Conservation (phyloP, 1,140 invertebrate genomes). For the Uloborus diversus region DNA sequence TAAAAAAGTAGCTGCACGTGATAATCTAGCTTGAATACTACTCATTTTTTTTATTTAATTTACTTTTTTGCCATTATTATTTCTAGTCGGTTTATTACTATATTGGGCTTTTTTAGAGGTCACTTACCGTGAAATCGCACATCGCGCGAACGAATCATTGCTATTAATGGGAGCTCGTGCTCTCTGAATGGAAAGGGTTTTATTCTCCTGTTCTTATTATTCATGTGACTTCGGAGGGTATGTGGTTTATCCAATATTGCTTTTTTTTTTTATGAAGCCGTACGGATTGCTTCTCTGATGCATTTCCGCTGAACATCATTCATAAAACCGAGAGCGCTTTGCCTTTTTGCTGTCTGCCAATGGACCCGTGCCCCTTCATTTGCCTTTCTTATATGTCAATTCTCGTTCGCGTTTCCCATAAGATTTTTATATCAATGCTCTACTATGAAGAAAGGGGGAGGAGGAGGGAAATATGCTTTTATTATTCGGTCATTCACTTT, state of each 20-base stretch:
- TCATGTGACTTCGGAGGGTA: neutral
- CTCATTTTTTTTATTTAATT: neutral
- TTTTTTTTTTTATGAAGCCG: neutral
- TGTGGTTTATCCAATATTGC: neutral
- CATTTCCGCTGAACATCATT: neutral
- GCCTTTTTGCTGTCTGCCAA: no score
- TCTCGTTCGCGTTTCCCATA: no score
- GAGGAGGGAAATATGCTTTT: no score
- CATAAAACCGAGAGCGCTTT: no score
- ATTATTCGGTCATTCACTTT: no score
- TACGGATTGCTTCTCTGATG: neutral
- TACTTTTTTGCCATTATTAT: no score
- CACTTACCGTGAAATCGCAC: constrained; percentile 22
- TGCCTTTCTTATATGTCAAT: no score
- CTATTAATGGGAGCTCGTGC: constrained; percentile 7
- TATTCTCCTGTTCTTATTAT: neutral
- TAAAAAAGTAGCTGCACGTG: neutral
- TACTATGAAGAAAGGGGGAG: neutral
- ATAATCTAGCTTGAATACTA: neutral
- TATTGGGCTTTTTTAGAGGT: neutral
- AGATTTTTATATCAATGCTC: no score
- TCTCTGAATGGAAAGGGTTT: neutral
- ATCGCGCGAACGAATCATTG: neutral
- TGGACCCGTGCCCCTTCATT: no score
- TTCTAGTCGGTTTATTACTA: neutral